Evolutionary conservation across 2,113 vertebrate species (phyloP).

Genomic region (Onychorhynchus coronatus): DNA sequence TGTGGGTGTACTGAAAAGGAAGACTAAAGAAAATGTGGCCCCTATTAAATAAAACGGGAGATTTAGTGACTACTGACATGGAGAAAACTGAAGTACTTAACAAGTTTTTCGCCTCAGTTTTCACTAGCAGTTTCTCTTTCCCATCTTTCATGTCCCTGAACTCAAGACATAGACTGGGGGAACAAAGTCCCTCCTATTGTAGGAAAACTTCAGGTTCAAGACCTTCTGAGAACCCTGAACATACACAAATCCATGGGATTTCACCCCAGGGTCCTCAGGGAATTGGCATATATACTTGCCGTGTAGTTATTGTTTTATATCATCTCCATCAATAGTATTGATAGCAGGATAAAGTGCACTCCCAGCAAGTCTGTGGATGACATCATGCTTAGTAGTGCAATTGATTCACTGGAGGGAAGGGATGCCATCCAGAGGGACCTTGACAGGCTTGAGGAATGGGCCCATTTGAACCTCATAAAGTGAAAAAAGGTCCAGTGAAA

Average conservation of each 20-base stretch:
- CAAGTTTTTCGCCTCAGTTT: background rate
- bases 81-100: background rate
- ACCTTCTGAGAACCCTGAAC: background rate
- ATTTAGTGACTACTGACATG: background rate
- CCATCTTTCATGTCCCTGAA: background rate
- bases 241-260: background rate
- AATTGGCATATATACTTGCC: background rate
- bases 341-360: accelerated
- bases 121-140: background rate
- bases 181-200: background rate
- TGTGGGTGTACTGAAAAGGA: background rate
- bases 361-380: background rate
- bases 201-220: background rate
- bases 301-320: background rate
- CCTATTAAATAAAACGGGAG: background rate
- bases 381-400: no score
- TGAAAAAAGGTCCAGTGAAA: background rate
- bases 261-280: background rate
- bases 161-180: background rate
- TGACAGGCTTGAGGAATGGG: background rate
- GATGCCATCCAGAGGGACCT: background rate
- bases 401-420: background rate
- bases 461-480: background rate
- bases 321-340: background rate
- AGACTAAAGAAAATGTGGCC: background rate